These are phyloP conservation scores for Cerastis rubricosa DNA, from an alignment of 2,888 invertebrate genomes.

Conservation along the genomic window DNA sequence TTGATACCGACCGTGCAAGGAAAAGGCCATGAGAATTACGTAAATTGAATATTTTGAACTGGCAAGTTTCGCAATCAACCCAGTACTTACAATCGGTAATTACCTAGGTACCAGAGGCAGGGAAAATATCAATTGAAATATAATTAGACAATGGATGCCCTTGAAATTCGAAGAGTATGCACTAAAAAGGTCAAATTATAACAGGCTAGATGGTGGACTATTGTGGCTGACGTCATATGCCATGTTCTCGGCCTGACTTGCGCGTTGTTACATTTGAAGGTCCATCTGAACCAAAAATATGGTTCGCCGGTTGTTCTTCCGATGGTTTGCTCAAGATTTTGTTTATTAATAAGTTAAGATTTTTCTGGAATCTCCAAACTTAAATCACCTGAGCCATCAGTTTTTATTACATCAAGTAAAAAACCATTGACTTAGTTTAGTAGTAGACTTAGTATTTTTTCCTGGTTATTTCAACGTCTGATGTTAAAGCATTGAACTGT, in stretches of 20 bases:
- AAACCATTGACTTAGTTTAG: constrained; percentile 16
- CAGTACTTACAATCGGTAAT: constrained; percentile 49
- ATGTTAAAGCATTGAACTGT: constrained; percentile 49
- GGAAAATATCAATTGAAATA: constrained; percentile 55
- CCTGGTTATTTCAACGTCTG: constrained; percentile 38
- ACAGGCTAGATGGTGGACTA: constrained; percentile 40
- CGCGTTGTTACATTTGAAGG: constrained; percentile 15
- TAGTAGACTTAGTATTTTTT: constrained; percentile 17
- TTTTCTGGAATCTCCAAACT: constrained; percentile 15
- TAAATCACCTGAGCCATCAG: neutral
- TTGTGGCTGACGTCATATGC: constrained; percentile 54
- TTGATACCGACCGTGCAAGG: constrained; percentile 20
- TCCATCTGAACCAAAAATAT: neutral
- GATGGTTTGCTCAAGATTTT: neutral
- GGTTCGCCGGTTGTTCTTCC: neutral
- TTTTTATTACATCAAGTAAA: constrained; percentile 27
- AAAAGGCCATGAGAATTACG: constrained; percentile 49
- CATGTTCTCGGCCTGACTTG: constrained; percentile 41
- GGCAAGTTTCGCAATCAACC: constrained; percentile 50
- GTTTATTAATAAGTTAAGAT: neutral
- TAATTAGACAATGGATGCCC: constrained; percentile 63
- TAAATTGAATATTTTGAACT: constrained; percentile 43
- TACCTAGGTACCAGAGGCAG: constrained; percentile 27
- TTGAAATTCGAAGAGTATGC: constrained; percentile 55
- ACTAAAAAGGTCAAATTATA: constrained; percentile 63